These are phyloP conservation scores for Heteromyza rotundicornis DNA, from an alignment of 2,888 invertebrate genomes.

Conservation along the genomic window DNA sequence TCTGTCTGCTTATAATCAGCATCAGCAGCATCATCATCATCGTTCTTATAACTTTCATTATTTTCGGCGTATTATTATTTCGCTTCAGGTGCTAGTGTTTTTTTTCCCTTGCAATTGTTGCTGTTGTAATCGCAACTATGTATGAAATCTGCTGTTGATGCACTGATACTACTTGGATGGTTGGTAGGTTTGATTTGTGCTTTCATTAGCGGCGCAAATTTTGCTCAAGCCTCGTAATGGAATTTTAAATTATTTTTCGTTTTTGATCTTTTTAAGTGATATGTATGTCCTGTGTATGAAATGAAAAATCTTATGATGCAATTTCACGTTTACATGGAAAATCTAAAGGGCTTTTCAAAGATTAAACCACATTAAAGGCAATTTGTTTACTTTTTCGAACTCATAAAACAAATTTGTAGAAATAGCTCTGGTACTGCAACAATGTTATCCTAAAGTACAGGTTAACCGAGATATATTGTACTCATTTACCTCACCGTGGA, in stretches of 20 bases:
- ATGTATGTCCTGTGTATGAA: background rate
- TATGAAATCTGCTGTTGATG: background rate
- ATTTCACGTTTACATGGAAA: too few relatives aligned
- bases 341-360: too few relatives aligned
- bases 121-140: background rate
- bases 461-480: slow-evolving; percentile 7
- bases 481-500: slow-evolving; percentile 11
- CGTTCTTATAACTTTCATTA: background rate
- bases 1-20: too few relatives aligned
- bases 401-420: slow-evolving; percentile 19
- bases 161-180: background rate
- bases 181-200: background rate
- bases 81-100: background rate
- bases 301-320: background rate
- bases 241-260: background rate
- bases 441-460: background rate
- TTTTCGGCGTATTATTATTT: background rate
- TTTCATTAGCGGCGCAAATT: background rate
- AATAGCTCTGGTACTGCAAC: background rate
- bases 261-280: background rate
- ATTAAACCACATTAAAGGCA: background rate
- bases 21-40: too few relatives aligned
- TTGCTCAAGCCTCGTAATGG: background rate
- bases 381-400: slow-evolving; percentile 17
- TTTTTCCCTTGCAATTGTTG: background rate